Conservation (phyloP, 2,888 invertebrate species). For the Smittia aterrima region DNA sequence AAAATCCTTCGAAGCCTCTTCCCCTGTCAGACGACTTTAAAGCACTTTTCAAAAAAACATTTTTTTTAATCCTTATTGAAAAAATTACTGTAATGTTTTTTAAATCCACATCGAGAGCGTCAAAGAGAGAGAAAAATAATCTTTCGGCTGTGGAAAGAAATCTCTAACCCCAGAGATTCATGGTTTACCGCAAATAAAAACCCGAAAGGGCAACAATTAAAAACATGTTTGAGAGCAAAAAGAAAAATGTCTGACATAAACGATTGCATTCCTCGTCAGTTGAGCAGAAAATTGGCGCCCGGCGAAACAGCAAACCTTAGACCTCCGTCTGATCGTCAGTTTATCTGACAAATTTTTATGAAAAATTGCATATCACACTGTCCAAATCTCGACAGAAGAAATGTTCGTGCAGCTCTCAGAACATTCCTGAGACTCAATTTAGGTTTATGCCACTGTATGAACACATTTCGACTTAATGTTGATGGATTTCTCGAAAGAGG, state of each 20-base stretch:
- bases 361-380: not conserved
- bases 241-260: not conserved
- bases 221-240: not conserved
- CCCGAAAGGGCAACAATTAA: slow-evolving; percentile 1
- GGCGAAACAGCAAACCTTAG: not conserved
- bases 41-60: not conserved
- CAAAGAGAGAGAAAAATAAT: not conserved
- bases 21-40: not conserved
- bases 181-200: slow-evolving; percentile 24
- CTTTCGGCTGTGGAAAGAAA: not conserved
- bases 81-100: slow-evolving; percentile 37
- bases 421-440: not conserved
- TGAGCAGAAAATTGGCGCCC: slow-evolving; percentile 32
- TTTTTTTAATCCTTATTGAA: slow-evolving; percentile 34
- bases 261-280: not conserved
- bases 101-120: slow-evolving; percentile 28
- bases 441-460: slow-evolving; percentile 1
- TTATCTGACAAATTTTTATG: slow-evolving; percentile 27
- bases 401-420: not conserved
- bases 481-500: slow-evolving; percentile 1
- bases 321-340: not conserved
- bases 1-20: not conserved
- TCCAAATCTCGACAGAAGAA: not conserved
- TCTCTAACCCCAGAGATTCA: not conserved
- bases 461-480: not conserved